phyloP scores from a whole-genome alignment of 1,140 invertebrate species.

The Ditylenchus dipsaci region DNA sequence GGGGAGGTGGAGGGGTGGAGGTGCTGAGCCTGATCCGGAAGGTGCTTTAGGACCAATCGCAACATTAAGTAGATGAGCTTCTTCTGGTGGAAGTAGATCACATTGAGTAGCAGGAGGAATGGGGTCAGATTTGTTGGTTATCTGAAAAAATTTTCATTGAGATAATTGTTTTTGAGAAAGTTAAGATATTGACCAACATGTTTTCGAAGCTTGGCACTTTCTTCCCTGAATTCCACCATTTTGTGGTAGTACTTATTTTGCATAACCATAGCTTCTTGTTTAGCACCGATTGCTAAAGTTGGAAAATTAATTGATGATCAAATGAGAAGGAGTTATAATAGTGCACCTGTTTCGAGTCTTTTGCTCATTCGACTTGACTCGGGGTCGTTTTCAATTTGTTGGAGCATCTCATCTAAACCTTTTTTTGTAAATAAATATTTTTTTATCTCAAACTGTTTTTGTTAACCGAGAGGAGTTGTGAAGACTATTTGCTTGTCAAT shows the following conservation, averaged over 20 bases:
- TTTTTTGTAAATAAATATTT: background rate
- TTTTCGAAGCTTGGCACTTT: slow-evolving; percentile 18
- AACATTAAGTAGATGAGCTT: slow-evolving; percentile 12
- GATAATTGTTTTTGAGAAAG: background rate
- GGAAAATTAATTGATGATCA: background rate
- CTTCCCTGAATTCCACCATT: slow-evolving; percentile 29
- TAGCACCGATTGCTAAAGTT: slow-evolving; percentile 11
- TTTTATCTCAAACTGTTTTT: background rate
- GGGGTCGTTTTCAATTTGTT: slow-evolving; percentile 28
- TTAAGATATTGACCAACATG: slow-evolving; percentile 17
- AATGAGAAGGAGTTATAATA: too few species aligned
- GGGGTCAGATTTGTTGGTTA: slow-evolving; percentile 6
- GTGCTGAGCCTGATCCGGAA: too few species aligned
- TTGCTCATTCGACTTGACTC: slow-evolving; percentile 12
- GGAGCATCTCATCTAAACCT: slow-evolving; percentile 21
- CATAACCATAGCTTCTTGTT: slow-evolving; percentile 33
- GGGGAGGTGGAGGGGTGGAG: slow-evolving; percentile 17
- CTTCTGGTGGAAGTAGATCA: slow-evolving; percentile 22
- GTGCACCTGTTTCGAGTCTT: slow-evolving; percentile 5
- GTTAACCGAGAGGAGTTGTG: slow-evolving; percentile 12
- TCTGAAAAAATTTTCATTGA: slow-evolving; percentile 11
- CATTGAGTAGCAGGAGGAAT: slow-evolving; percentile 22
- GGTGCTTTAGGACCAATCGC: slow-evolving; percentile 8
- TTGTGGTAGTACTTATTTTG: slow-evolving; percentile 31
- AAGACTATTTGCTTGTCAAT: slow-evolving; percentile 17